Evolutionary conservation across 1,140 invertebrate genomes (phyloP).

Genomic region (Eurosta solidaginis): DNA sequence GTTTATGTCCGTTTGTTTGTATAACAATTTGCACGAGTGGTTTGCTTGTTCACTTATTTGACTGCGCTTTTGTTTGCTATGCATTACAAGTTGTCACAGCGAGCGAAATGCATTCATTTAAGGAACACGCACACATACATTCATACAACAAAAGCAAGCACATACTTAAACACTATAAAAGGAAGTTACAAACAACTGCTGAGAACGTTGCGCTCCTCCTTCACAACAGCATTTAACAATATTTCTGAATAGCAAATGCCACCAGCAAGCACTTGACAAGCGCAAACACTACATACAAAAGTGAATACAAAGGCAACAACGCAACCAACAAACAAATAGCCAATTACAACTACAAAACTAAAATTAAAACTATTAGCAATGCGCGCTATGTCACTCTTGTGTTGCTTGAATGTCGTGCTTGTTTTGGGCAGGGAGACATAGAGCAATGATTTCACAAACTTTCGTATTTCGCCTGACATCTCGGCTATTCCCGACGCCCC

Average conservation of each 20-base stretch:
- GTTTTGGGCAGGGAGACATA: not conserved
- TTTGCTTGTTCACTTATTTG: not conserved
- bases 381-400: not conserved
- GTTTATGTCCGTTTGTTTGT: too few relatives aligned
- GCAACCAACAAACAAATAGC: slow-evolving; percentile 1
- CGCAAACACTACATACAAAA: not conserved
- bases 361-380: not conserved
- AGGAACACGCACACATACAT: not conserved
- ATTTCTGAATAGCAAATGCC: not conserved
- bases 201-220: not conserved
- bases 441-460: not conserved
- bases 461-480: not conserved
- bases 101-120: not conserved
- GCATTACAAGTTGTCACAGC: not conserved
- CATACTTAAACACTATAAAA: too few relatives aligned
- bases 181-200: too few relatives aligned
- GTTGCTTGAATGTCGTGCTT: not conserved
- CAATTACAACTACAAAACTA: slow-evolving; percentile 2
- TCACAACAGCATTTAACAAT: not conserved
- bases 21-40: not conserved
- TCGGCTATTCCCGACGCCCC: not conserved
- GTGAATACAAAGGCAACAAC: not conserved
- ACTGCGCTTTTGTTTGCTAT: slow-evolving; percentile 1
- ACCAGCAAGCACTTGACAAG: not conserved
- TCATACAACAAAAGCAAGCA: too few relatives aligned